phyloP scores from a whole-genome alignment of 2,797 vertebrate genomes.

The Eurystomus glaucurus region DNA sequence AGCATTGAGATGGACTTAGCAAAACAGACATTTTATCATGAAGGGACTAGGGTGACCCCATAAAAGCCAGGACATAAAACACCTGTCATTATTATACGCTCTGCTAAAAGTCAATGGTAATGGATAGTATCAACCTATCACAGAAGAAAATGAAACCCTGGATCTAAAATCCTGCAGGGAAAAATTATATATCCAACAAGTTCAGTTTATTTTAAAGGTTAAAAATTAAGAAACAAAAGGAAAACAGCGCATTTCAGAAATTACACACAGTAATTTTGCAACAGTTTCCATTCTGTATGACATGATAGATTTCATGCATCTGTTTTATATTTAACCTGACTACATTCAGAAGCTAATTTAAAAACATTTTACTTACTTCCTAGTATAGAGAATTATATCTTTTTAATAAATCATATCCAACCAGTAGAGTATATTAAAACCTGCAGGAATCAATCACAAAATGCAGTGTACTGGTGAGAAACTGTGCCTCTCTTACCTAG shows the following conservation, averaged over 20 bases:
- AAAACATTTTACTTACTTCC: background rate
- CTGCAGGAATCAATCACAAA: background rate
- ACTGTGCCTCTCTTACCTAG: constrained; percentile 85
- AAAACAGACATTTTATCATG: background rate
- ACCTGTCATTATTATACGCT: background rate
- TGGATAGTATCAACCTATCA: background rate
- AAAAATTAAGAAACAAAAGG: background rate
- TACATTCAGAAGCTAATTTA: background rate
- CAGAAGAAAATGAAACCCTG: background rate
- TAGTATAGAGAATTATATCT: background rate
- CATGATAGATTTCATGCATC: background rate
- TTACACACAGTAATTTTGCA: background rate
- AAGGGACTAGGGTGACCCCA: background rate
- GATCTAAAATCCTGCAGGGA: background rate
- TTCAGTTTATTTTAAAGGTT: background rate
- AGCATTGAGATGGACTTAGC: background rate
- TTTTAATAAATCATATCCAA: background rate
- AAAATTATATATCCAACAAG: background rate
- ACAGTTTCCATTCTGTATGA: background rate
- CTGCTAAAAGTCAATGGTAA: background rate
- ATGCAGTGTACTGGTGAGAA: background rate
- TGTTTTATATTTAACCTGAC: background rate
- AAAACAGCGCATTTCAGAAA: background rate
- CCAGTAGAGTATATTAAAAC: background rate
- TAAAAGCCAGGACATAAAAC: background rate